Evolutionary conservation across 2,888 invertebrate species (phyloP).

Genomic region (Troilus luridus): DNA sequence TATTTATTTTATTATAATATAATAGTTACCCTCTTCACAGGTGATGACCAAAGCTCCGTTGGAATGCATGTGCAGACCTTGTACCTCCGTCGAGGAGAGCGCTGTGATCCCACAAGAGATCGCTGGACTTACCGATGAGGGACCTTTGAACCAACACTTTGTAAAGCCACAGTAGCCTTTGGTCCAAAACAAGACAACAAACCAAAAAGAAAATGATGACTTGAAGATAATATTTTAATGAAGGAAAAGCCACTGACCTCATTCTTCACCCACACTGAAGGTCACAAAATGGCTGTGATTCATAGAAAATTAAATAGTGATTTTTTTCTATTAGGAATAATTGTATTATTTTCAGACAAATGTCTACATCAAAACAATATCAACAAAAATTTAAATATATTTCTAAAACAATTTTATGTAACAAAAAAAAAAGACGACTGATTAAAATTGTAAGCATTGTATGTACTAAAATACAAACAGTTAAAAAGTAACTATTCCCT

Average conservation of each 20-base stretch:
- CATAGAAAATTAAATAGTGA: background rate
- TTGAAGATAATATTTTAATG: background rate
- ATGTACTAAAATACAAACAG: background rate
- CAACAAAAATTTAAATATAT: background rate
- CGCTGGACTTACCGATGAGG: constrained; percentile 87
- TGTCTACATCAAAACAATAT: background rate
- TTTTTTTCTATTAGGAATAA: background rate
- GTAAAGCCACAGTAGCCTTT: constrained; percentile 74
- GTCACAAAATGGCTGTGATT: constrained; percentile 29
- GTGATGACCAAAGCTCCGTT: constrained; percentile 93
- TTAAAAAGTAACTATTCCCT: background rate
- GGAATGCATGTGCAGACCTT: constrained; percentile 95
- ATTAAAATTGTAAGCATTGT: background rate
- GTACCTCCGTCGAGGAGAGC: constrained; percentile 89
- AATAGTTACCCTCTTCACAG: constrained; percentile 69
- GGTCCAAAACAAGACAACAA: background rate
- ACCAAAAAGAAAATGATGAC: background rate
- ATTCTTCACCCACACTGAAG: background rate
- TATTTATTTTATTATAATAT: background rate
- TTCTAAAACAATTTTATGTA: background rate
- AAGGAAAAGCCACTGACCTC: background rate
- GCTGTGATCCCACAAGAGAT: constrained; percentile 92
- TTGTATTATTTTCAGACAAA: background rate
- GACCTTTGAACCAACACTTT: constrained; percentile 85
- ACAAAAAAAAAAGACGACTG: background rate